A percentile compares a stretch with the other conserved stretches of the same genome.
These are phyloP conservation scores for Manis crassicaudata DNA, from an alignment of 2,797 vertebrate genomes.

Conservation along the genomic window DNA sequence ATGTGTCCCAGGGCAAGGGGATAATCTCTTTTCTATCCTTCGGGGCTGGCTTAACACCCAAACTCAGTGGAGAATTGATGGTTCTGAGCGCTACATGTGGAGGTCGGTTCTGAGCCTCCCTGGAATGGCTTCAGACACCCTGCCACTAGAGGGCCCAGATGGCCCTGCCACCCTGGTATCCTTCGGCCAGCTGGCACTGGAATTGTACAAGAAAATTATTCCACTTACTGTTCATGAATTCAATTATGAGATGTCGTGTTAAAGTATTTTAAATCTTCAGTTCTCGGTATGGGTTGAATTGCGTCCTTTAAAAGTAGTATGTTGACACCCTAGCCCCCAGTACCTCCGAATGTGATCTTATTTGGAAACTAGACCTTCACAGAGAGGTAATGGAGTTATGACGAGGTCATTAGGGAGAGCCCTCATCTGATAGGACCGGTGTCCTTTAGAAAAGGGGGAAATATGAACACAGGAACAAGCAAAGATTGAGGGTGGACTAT, in stretches of 20 bases:
- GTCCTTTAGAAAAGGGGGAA: background rate
- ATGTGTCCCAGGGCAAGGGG: background rate
- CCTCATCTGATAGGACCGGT: background rate
- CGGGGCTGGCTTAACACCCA: background rate
- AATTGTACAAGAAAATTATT: background rate
- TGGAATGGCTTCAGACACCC: background rate
- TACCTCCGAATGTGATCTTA: slow-evolving; percentile 4
- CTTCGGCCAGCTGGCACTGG: background rate
- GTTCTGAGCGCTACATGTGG: background rate
- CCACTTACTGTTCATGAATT: slow-evolving; percentile 8
- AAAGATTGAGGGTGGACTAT: background rate
- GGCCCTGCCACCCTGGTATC: background rate
- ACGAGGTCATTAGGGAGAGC: background rate
- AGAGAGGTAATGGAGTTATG: background rate
- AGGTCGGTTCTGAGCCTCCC: background rate
- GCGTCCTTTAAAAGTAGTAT: background rate
- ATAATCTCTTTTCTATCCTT: background rate
- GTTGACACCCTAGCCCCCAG: background rate
- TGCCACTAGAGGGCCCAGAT: background rate
- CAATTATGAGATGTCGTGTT: slow-evolving; percentile 12
- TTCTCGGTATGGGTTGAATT: background rate
- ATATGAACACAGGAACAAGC: background rate
- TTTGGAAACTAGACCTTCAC: background rate
- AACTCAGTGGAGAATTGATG: background rate
- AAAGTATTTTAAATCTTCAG: slow-evolving; percentile 22